Evolutionary conservation across 2,113 vertebrate genomes (phyloP).

Genomic region (Dolichallabes microphthalmus): DNA sequence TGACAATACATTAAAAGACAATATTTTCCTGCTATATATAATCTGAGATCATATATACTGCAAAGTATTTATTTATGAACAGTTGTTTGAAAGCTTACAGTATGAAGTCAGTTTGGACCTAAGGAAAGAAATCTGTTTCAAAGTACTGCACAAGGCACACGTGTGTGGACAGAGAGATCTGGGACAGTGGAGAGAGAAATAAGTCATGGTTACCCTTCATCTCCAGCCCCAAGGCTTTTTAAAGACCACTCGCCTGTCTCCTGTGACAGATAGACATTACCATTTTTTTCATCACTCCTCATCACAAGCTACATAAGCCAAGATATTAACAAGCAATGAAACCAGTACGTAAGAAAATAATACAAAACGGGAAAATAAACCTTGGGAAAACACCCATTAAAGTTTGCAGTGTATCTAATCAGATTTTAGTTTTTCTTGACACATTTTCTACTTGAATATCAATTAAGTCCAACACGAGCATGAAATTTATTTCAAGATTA

Average conservation of each 20-base stretch:
- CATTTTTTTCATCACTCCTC: background rate
- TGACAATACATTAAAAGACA: background rate
- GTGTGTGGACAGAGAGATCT: conserved; percentile 56
- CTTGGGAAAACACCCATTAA: conserved; percentile 64
- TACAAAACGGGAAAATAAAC: conserved; percentile 41
- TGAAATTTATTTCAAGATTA: conserved; percentile 75
- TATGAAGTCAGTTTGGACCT: conserved; percentile 64
- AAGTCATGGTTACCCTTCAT: conserved; percentile 50
- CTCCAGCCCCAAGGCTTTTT: conserved; percentile 55
- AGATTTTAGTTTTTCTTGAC: conserved; percentile 62
- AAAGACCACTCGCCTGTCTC: conserved; percentile 10
- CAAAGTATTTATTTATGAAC: conserved; percentile 59
- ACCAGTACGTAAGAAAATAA: background rate
- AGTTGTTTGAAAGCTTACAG: conserved; percentile 24
- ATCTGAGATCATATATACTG: background rate
- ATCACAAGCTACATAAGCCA: background rate
- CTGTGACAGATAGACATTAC: background rate
- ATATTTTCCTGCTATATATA: conserved; percentile 15
- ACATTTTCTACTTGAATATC: conserved; percentile 69
- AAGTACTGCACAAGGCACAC: conserved; percentile 58
- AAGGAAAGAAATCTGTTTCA: conserved; percentile 62
- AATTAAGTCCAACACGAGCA: conserved; percentile 70
- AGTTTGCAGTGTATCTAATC: conserved; percentile 60
- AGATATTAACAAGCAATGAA: conserved; percentile 44
- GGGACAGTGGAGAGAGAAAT: conserved; percentile 60